A percentile compares a stretch with the other conserved stretches of the same genome.
These are phyloP conservation scores for Lysiphlebus fabarum DNA, from an alignment of 1,140 invertebrate species.

Conservation along the genomic window DNA sequence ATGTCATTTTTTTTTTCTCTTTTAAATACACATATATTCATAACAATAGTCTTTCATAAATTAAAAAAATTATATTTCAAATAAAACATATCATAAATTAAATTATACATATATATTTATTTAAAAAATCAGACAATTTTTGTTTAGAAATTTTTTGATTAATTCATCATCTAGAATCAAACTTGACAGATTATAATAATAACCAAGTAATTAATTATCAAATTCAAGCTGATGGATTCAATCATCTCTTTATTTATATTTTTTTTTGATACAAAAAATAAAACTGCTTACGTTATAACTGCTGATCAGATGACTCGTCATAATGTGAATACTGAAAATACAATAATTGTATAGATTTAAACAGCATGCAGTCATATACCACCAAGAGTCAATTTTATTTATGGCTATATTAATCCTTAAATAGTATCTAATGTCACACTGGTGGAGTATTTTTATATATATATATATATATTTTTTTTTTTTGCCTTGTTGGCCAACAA, in stretches of 20 bases:
- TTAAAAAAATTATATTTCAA: no score
- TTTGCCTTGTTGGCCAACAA: neutral
- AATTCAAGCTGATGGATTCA: conserved; percentile 6
- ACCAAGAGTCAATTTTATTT: conserved; percentile 50
- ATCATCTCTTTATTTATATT: neutral
- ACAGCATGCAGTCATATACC: conserved; percentile 6
- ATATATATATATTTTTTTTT: no score
- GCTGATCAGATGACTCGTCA: neutral
- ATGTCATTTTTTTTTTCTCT: no score
- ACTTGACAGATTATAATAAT: neutral
- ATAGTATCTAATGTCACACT: conserved; percentile 56
- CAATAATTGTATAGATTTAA: conserved; percentile 1
- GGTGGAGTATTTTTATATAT: conserved; percentile 30
- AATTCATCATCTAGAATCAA: conserved; percentile 4
- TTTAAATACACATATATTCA: no score
- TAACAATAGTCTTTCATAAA: no score
- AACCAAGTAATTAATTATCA: conserved; percentile 6
- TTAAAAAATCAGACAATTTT: no score
- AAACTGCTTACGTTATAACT: neutral
- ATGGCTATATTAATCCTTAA: conserved; percentile 58
- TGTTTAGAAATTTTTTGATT: neutral
- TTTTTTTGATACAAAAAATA: neutral
- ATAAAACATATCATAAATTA: no score
- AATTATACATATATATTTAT: no score
- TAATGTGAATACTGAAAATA: neutral